Evolutionary conservation across 2,113 vertebrate species (phyloP).

Genomic region (Fregetta grallaria): DNA sequence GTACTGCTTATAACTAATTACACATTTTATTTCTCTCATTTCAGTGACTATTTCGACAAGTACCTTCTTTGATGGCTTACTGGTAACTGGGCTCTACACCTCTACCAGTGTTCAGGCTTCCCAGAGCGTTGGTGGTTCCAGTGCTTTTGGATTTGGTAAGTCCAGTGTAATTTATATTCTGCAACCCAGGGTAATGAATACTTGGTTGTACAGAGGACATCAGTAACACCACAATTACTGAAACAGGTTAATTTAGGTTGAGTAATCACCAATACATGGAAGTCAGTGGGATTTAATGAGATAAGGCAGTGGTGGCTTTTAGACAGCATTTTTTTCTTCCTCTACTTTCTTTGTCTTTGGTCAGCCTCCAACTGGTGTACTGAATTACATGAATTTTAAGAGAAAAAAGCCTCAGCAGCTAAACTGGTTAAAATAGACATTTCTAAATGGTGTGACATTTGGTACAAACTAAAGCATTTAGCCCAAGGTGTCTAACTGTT

Average conservation of each 20-base stretch:
- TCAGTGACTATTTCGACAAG: slow-evolving; percentile 96
- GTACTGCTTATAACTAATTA: not conserved
- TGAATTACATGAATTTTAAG: not conserved
- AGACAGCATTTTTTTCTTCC: not conserved
- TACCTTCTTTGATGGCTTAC: slow-evolving; percentile 92
- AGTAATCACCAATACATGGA: not conserved
- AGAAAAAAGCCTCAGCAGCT: not conserved
- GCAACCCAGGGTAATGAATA: not conserved
- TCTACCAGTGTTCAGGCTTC: slow-evolving; percentile 91
- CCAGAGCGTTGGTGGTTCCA: slow-evolving; percentile 87
- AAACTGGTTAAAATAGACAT: not conserved
- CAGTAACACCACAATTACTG: not conserved
- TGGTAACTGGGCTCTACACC: slow-evolving; percentile 97
- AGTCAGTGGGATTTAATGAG: not conserved
- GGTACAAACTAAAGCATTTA: not conserved
- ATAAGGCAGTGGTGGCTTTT: not conserved
- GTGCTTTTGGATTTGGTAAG: slow-evolving; percentile 96
- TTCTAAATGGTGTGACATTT: not conserved
- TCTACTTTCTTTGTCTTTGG: not conserved
- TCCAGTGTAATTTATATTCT: slow-evolving; percentile 7
- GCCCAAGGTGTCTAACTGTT: not conserved
- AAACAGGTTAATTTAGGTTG: not conserved
- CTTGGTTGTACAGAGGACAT: not conserved
- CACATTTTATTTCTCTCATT: slow-evolving; percentile 27
- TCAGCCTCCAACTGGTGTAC: not conserved